Base-by-base conservation (phyloP, 2,113 vertebrate species). In the Bubo blakistoni region DNA sequence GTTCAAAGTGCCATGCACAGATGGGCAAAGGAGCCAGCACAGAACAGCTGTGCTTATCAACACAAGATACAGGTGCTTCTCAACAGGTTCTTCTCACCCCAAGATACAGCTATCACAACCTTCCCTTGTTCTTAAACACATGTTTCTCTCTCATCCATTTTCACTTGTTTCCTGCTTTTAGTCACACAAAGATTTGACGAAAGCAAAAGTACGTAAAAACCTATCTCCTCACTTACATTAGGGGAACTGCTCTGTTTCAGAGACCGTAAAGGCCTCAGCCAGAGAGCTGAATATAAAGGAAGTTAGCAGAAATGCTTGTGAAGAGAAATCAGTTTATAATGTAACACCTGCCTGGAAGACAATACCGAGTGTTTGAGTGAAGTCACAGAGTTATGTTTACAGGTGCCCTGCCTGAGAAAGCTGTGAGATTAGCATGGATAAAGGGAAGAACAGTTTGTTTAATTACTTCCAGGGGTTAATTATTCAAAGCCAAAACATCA, bases 121-220 rank as follows among this genome's bases (percentile, higher is more conserved):
- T 66, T 76, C 30, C 29, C 29, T 88, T 89, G 79, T 46, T 73
- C 81, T 76, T 65, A 76, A 91, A 88, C 92, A n/a, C 38, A 59
- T 11, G 19, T 36, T 86, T 84, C 29, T 82, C 47, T 42, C 55
- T 78, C 25, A 88, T 26, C 27, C 16, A 42, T 84, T 94, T 94
- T 92, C 17, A 86, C n/a, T 77, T 42, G 34, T 73, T 94, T 91
- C 49, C 83, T 95, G 77, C 36, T 92, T 94, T 89, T 30, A 91
- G 40, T 36, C 61, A 54, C 16, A 59, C 49, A 46, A 95, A 76
- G 54, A 76, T 61, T 52, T 72, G 40, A 62, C 52, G 58, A 88
- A 86, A 74, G 67, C 49, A 67, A 36, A 74, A 47, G 29, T 21
- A 69, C 0, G 4, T 67, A 62, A 89, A 74, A 86, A 21, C 18